Conservation (phyloP, 1,140 invertebrate species). For the Eurosta solidaginis region DNA sequence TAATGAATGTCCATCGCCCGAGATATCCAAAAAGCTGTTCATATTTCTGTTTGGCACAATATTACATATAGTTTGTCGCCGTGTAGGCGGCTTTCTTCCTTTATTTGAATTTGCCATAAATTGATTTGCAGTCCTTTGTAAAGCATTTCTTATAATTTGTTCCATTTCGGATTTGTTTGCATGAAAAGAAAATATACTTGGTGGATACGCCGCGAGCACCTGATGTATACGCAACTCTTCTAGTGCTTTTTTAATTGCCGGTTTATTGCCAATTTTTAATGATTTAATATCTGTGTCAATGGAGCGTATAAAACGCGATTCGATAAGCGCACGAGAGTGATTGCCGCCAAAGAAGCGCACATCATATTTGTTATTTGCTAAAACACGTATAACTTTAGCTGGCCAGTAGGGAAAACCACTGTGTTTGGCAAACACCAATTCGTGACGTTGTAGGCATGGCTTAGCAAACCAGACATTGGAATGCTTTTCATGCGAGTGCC, state of each 20-base stretch:
- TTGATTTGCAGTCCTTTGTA: conserved; percentile 33
- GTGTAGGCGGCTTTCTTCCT: not conserved
- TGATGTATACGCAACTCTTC: conserved; percentile 77
- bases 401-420: conserved; percentile 86
- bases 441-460: conserved; percentile 80
- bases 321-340: conserved; percentile 74
- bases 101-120: conserved; percentile 30
- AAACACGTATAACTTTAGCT: conserved; percentile 72
- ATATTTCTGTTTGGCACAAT: not conserved
- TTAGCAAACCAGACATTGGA: conserved; percentile 79
- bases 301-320: conserved; percentile 71
- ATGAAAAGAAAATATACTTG: conserved; percentile 45
- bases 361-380: conserved; percentile 68
- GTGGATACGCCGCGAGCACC: conserved; percentile 66
- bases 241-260: conserved; percentile 71
- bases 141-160: conserved; percentile 40
- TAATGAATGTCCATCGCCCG: not conserved
- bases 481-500: conserved; percentile 71
- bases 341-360: conserved; percentile 83
- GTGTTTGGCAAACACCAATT: conserved; percentile 83
- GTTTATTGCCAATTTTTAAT: conserved; percentile 66
- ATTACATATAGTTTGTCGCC: conserved; percentile 3
- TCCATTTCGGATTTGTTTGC: conserved; percentile 41
- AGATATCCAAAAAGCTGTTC: not conserved
- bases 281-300: conserved; percentile 64